A percentile compares a stretch with the other conserved stretches of the same genome.
Conservation (phyloP, 2,113 vertebrate genomes). For the Piaya cayana region DNA sequence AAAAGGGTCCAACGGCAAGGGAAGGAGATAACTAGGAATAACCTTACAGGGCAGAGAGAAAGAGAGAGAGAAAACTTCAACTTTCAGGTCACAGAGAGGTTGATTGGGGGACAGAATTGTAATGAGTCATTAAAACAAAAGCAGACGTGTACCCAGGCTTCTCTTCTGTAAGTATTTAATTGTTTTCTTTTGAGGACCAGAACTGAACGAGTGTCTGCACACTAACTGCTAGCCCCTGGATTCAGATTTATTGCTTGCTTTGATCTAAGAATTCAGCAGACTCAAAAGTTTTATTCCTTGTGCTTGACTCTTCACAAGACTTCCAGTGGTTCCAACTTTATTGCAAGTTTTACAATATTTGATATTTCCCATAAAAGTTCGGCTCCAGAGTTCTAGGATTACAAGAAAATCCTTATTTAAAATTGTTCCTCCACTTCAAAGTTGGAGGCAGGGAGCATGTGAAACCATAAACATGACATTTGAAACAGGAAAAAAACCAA, state of each 20-base stretch:
- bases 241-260: slow-evolving; percentile 39
- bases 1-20: neutral
- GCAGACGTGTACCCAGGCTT: neutral
- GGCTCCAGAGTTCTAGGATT: slow-evolving; percentile 16
- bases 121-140: neutral
- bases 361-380: neutral
- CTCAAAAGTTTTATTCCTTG: slow-evolving; percentile 22
- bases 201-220: neutral
- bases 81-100: neutral
- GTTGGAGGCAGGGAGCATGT: neutral
- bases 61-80: neutral
- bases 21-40: neutral
- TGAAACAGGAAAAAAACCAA: neutral
- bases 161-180: neutral
- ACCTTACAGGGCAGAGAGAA: neutral
- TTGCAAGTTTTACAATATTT: slow-evolving; percentile 33
- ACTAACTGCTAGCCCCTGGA: neutral
- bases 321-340: slow-evolving; percentile 17
- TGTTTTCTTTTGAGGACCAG: neutral
- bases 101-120: neutral
- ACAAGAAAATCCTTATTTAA: slow-evolving; percentile 17
- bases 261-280: slow-evolving; percentile 22
- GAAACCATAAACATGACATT: neutral
- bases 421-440: neutral
- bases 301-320: neutral